Conservation (phyloP, 2,888 invertebrate species). For the Drosophila picticornis region DNA sequence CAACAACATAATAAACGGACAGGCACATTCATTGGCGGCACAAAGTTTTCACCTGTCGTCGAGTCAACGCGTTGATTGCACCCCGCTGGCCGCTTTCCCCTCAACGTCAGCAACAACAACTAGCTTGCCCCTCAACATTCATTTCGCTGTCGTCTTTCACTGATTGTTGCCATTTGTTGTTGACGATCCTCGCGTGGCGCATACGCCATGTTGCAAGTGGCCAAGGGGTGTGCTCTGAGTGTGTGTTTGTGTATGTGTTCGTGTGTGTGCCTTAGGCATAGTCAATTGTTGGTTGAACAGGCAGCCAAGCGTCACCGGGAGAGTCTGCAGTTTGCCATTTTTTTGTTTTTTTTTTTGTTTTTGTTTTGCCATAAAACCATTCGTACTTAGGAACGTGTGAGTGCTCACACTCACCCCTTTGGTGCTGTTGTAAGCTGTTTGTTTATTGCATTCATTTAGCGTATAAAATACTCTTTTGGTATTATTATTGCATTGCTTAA, state of each 20-base stretch:
- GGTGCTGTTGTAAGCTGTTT: slow-evolving; percentile 39
- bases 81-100: slow-evolving; percentile 34
- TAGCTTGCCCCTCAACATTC: slow-evolving; percentile 6
- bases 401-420: slow-evolving; percentile 13
- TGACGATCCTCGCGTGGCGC: slow-evolving; percentile 54
- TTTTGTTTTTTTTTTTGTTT: slow-evolving; percentile 7
- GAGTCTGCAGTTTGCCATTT: slow-evolving; percentile 27
- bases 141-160: slow-evolving; percentile 22
- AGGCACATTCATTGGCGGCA: slow-evolving; percentile 67
- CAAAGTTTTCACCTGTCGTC: slow-evolving; percentile 75
- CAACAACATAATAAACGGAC: slow-evolving; percentile 31
- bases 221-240: slow-evolving; percentile 20
- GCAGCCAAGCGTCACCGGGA: slow-evolving; percentile 50
- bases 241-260: slow-evolving; percentile 13
- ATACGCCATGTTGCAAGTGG: slow-evolving; percentile 47
- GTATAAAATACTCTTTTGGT: slow-evolving; percentile 10
- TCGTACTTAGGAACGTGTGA: slow-evolving; percentile 14
- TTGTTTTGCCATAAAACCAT: slow-evolving; percentile 43
- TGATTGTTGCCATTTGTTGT: slow-evolving; percentile 74
- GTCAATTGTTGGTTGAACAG: slow-evolving; percentile 25
- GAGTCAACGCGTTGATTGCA: slow-evolving; percentile 73
- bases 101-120: background rate
- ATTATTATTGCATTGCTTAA: slow-evolving; percentile 38
- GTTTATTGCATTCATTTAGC: slow-evolving; percentile 73
- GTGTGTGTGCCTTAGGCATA: slow-evolving; percentile 18